Base-by-base conservation (phyloP, 2,797 vertebrate genomes). In the Coranthus polyacanthus region DNA sequence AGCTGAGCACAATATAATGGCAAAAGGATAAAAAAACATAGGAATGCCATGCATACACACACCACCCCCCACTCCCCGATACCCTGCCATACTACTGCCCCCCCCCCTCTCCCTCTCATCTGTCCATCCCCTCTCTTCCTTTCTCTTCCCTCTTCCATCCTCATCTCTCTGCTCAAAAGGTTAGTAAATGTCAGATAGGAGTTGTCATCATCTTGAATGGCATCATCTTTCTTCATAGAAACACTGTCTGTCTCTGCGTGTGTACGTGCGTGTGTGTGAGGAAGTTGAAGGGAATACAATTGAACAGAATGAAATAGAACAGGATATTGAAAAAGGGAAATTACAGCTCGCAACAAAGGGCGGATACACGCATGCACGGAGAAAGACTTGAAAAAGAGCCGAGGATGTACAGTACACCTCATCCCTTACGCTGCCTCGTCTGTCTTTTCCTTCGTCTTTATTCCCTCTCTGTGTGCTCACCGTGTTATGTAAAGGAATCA, bases 141-240 rank as follows among this genome's bases (percentile, higher is more conserved):
- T 65, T 74, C 58, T 70, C 72, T 78, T 76, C 45, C 56, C 77
- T 79, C 83, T 52, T 88, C 86, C 85, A 89, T 87, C 85, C 77
- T 84, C 82, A 87, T 92, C 88, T 93, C 86, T 90, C 83, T 68
- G 79, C 85, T 90, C 91, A 85, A 94, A 95, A 94, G 93, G 94
- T 95, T 94, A 94, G 92, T 94, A 94, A 94, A 95, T 95, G 93
- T 94, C 94, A 95, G 91, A 91, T 81, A 90, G 89, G 88, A 92
- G 90, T 92, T 94, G 92, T 94, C 93, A 93, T 94, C 93, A 82
- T 93, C 92, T 94, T 94, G 93, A 93, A 91, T 93, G 88, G 89
- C 81, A 29, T 89, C 88, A 85, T 91, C 82, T 82, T 79, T 90
- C 90, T 92, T 90, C 88, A 89, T 90, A 87, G 79, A 87, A 81